Conservation (phyloP, 2,113 vertebrate genomes). For the Leptobrachium ailaonicum region DNA sequence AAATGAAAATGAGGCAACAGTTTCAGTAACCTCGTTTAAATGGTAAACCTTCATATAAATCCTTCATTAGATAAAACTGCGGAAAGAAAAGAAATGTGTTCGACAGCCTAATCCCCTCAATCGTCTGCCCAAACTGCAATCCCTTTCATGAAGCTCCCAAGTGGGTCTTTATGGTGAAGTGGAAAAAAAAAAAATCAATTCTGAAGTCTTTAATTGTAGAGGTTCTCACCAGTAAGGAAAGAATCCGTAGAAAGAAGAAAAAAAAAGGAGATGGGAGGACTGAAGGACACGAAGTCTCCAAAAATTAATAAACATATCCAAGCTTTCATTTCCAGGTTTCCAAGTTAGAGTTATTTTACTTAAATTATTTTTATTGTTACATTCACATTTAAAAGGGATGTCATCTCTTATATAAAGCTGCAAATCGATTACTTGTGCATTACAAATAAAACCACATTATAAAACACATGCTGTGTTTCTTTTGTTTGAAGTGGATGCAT, state of each 20-base stretch:
- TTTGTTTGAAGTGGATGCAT: no score
- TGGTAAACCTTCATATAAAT: conserved; percentile 50
- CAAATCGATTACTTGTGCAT: no score
- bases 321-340: no score
- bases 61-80: conserved; percentile 44
- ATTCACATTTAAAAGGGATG: no score
- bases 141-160: conserved; percentile 52
- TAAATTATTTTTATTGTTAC: no score
- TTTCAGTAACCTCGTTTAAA: conserved; percentile 40
- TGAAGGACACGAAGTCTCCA: conserved; percentile 29
- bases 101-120: conserved; percentile 51
- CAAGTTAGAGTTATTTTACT: no score
- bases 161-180: conserved; percentile 48
- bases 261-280: conserved; percentile 12
- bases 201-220: conserved; percentile 58
- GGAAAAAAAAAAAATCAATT: conserved; percentile 51
- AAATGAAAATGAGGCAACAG: conserved; percentile 15
- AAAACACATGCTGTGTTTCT: no score
- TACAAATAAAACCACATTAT: no score
- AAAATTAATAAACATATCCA: conserved; percentile 14
- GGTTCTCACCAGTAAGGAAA: conserved; percentile 47
- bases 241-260: no score
- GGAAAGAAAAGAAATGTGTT: conserved; percentile 30
- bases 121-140: conserved; percentile 35
- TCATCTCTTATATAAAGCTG: no score